A percentile compares a stretch with the other conserved stretches of the same genome.
Conservation (phyloP, 2,888 invertebrate genomes). For the Celastrina argiolus region DNA sequence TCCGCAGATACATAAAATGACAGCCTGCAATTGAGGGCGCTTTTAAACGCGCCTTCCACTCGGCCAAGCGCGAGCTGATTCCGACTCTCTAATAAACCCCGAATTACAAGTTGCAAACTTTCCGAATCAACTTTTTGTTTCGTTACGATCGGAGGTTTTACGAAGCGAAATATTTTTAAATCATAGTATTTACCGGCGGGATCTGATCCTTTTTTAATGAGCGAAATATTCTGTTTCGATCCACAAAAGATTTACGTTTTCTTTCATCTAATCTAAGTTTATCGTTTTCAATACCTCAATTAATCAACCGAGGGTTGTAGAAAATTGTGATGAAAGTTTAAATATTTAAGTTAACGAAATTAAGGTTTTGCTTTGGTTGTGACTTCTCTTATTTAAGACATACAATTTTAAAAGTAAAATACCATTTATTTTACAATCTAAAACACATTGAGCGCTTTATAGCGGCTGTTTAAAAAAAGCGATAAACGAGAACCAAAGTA, state of each 20-base stretch:
- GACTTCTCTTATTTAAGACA: too few species aligned
- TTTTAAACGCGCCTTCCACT: conserved; percentile 51
- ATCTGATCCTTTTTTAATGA: conserved; percentile 39
- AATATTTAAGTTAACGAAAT: background rate
- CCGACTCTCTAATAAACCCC: conserved; percentile 62
- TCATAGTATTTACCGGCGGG: conserved; percentile 35
- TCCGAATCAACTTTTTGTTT: conserved; percentile 50
- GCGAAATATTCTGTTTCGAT: conserved; percentile 26
- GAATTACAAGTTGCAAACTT: conserved; percentile 57
- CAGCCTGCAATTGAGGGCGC: background rate
- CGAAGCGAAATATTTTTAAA: conserved; percentile 37
- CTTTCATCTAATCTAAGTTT: conserved; percentile 11
- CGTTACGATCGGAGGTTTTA: conserved; percentile 44
- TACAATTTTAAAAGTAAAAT: too few species aligned
- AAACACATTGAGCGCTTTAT: too few species aligned
- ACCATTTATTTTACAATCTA: too few species aligned
- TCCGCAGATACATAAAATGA: background rate
- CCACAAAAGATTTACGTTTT: conserved; percentile 8
- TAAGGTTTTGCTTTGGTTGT: conserved; percentile 14
- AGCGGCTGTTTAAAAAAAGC: too few species aligned
- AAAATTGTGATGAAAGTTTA: background rate
- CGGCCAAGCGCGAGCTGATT: conserved; percentile 61
- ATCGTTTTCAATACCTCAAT: conserved; percentile 9
- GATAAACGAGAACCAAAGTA: too few species aligned
- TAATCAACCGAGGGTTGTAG: conserved; percentile 34